A percentile compares a stretch with the other conserved stretches of the same genome.
Evolutionary conservation across 2,888 invertebrate genomes (phyloP).

Genomic region (Volucella bombylans): DNA sequence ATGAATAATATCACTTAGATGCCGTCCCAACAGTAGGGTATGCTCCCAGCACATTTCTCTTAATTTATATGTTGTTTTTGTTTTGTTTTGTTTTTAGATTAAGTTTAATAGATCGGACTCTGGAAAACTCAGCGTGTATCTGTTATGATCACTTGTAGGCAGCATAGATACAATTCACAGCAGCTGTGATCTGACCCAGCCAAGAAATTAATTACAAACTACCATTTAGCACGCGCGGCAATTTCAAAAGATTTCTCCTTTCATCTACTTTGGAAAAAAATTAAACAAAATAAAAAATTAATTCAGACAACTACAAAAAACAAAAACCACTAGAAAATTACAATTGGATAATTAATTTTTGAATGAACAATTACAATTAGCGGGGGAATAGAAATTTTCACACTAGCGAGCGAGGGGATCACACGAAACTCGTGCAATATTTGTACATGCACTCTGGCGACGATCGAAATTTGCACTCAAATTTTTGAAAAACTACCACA

Average conservation of each 20-base stretch:
- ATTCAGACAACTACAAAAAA: not conserved
- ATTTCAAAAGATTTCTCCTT: constrained; percentile 38
- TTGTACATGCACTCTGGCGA: constrained; percentile 17
- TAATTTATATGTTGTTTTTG: constrained; percentile 30
- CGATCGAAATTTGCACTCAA: constrained; percentile 59
- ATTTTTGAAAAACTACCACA: constrained; percentile 33
- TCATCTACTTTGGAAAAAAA: constrained; percentile 52
- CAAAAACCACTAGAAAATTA: constrained; percentile 12
- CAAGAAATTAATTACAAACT: constrained; percentile 8
- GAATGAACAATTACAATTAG: constrained; percentile 17
- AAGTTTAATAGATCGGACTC: constrained; percentile 32
- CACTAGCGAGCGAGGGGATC: constrained; percentile 28
- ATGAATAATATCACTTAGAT: constrained; percentile 74
- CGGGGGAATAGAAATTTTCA: not conserved
- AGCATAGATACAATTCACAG: constrained; percentile 37
- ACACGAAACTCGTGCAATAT: too few species aligned
- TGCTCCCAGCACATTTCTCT: constrained; percentile 76
- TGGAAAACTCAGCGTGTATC: constrained; percentile 6
- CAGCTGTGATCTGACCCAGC: constrained; percentile 12
- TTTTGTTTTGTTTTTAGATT: constrained; percentile 28
- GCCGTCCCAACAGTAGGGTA: constrained; percentile 74
- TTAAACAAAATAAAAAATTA: constrained; percentile 1
- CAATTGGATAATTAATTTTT: constrained; percentile 40
- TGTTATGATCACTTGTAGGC: constrained; percentile 33
- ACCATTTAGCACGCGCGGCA: constrained; percentile 34